These are phyloP conservation scores for Leucopsar rothschildi DNA, from an alignment of 2,113 vertebrate genomes.

Conservation along the genomic window DNA sequence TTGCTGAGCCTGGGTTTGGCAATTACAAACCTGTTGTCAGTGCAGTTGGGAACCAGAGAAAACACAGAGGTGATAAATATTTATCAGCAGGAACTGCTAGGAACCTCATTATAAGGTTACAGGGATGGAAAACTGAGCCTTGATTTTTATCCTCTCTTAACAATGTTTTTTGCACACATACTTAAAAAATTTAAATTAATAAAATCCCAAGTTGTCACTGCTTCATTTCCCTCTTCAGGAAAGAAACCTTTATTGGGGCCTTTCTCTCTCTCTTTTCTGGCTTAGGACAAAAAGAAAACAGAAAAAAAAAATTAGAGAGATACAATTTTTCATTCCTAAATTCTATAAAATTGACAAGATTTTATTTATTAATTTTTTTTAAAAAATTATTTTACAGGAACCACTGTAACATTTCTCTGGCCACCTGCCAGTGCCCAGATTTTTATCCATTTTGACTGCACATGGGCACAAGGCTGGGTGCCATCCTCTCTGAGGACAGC, in stretches of 20 bases:
- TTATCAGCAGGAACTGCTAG: neutral
- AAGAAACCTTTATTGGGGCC: neutral
- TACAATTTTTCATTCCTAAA: neutral
- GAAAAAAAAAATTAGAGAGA: neutral
- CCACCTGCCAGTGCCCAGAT: neutral
- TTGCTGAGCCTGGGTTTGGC: neutral
- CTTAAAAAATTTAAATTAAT: neutral
- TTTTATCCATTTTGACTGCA: neutral
- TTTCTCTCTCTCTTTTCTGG: neutral
- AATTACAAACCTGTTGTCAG: conserved; percentile 26
- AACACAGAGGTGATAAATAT: conserved; percentile 21
- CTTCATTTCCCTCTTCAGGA: neutral
- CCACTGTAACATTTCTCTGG: neutral
- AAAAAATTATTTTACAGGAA: neutral
- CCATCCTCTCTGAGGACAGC: neutral
- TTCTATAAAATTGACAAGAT: neutral
- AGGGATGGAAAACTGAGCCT: conserved; percentile 10
- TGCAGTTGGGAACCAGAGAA: neutral
- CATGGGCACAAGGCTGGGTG: neutral
- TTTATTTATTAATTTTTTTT: neutral
- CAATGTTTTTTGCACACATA: neutral
- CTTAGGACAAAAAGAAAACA: neutral
- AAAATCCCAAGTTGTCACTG: neutral
- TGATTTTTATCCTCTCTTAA: neutral
- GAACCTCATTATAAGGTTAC: neutral